Base-by-base conservation (phyloP, 2,888 invertebrate species). In the Eupsilia transversa region DNA sequence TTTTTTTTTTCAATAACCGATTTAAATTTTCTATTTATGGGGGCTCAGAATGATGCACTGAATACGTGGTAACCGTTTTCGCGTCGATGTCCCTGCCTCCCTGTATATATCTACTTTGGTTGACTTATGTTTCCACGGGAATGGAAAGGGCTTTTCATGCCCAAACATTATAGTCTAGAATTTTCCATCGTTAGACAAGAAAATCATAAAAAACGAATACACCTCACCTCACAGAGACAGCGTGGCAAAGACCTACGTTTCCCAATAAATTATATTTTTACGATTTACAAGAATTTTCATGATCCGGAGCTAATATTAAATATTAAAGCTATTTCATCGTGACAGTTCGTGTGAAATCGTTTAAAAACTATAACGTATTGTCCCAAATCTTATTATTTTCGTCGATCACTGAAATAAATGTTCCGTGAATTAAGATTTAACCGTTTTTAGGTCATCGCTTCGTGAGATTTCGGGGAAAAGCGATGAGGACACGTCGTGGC, bases 381-480 rank as follows among this genome's bases (percentile, higher is more conserved):
- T 72, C 68, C 61, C 43, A 54, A 76, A 72, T 80, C 20, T 46
- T 65, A 38, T 61, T 72, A 69, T 82, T 82, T 79, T 65, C 27
- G 60, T 41, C 14, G 57, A 78, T 70, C 66, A 12, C 68, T 41
- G 64, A 73, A 72, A 80, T 59, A 77, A 82, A 82, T 75, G 52
- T 82, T 82, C 76, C 33, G 49, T 74, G 83, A 70, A 82, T 56
- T 54, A 35, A 41, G 56, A 60, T 67, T 61, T 66, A 12, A 52
- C 23, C 57, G 78, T 76, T 86, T 83, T 74, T 77, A 63, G 87
- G 87, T 87, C 88, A 87, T 43, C 77, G 77, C n/a, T 78, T 78
- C 60, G 35, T 60, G 65, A 56, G 38, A 75, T 82, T 77, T 87
- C 87, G 60, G 38, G 35, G 86, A 87, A 87, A 71, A 72, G 17